These are phyloP conservation scores for Polypedilum pembai DNA, from an alignment of 1,140 invertebrate genomes.

Conservation along the genomic window DNA sequence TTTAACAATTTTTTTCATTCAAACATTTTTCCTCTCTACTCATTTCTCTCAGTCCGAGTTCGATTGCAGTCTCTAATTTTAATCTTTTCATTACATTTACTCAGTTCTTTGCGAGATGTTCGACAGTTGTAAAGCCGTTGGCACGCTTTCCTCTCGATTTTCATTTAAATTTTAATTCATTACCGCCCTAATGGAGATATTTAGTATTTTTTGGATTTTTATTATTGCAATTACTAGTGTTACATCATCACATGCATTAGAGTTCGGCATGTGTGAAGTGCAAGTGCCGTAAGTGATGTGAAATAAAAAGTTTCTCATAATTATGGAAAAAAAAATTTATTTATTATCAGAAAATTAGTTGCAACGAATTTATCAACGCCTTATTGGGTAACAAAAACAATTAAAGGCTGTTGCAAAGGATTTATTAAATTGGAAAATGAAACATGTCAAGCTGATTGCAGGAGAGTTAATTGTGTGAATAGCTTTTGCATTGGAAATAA, in stretches of 20 bases:
- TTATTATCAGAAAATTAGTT: neutral
- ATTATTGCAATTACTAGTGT: neutral
- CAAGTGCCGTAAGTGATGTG: neutral
- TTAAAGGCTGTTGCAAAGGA: neutral
- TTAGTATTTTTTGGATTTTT: neutral
- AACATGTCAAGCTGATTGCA: neutral
- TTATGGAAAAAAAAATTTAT: neutral
- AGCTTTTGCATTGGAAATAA: slow-evolving; percentile 12
- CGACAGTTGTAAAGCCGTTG: neutral
- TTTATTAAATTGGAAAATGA: neutral
- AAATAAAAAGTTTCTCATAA: neutral
- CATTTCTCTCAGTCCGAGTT: neutral
- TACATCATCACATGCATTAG: neutral
- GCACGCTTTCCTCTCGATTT: neutral
- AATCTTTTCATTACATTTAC: neutral
- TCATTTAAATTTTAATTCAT: neutral
- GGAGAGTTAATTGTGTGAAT: slow-evolving; percentile 3
- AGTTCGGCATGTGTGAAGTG: neutral
- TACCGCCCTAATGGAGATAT: neutral
- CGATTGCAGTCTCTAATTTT: neutral
- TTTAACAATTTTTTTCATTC: neutral
- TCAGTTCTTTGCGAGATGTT: slow-evolving; percentile 16
- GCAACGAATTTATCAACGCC: slow-evolving; percentile 6
- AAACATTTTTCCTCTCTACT: neutral
- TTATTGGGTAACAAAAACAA: neutral